These are phyloP conservation scores for Raphicerus campestris DNA, from an alignment of 2,113 vertebrate genomes.

Conservation along the genomic window DNA sequence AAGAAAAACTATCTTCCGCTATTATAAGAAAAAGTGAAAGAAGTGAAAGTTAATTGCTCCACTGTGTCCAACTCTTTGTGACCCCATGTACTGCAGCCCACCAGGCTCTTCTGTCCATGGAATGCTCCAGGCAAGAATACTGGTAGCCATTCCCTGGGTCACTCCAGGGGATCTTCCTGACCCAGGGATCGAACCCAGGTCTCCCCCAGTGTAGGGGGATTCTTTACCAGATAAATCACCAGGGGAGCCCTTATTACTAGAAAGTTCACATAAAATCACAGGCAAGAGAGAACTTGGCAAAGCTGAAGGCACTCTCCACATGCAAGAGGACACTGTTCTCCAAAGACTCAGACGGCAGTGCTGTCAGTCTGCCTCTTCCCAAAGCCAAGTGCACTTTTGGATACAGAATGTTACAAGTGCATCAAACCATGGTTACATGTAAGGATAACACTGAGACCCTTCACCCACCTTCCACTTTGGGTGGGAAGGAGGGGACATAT, in stretches of 20 bases:
- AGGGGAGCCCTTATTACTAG: not conserved
- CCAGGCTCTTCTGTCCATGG: not conserved
- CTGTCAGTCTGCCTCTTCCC: not conserved
- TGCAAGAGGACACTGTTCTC: not conserved
- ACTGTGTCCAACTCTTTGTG: not conserved
- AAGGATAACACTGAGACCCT: not conserved
- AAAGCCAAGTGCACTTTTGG: not conserved
- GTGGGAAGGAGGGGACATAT: not conserved
- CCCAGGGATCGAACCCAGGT: not conserved
- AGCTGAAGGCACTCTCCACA: not conserved
- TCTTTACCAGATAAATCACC: not conserved
- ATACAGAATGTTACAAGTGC: not conserved
- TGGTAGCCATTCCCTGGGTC: not conserved
- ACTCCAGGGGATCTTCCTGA: not conserved
- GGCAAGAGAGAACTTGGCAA: not conserved
- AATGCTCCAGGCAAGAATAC: not conserved
- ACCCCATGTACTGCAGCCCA: not conserved
- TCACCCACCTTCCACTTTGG: not conserved
- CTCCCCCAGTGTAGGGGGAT: not conserved
- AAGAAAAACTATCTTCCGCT: not conserved
- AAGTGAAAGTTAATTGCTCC: not conserved
- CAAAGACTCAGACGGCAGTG: not conserved
- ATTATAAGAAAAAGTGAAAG: not conserved
- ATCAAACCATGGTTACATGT: accelerated
- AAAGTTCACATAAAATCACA: not conserved